phyloP scores from a whole-genome alignment of 2,113 vertebrate species.

The Saguinus midas region DNA sequence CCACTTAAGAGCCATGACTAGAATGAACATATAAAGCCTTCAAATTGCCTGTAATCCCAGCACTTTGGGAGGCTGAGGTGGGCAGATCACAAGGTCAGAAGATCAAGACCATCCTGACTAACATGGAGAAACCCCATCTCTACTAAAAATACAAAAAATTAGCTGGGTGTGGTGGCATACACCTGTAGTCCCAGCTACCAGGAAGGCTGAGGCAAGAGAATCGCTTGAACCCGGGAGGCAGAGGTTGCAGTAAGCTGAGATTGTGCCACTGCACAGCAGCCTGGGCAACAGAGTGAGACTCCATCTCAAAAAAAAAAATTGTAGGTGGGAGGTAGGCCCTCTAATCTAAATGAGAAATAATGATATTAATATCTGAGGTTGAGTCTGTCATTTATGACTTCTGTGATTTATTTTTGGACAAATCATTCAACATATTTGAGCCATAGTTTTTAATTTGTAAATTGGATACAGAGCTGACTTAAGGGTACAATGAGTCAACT shows the following conservation, averaged over 20 bases:
- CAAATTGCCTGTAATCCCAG: not conserved
- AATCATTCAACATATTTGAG: not conserved
- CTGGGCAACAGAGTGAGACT: no score
- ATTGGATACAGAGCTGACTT: not conserved
- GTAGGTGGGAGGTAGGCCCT: not conserved
- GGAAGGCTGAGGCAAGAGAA: no score
- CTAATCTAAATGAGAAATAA: not conserved
- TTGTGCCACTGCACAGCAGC: no score
- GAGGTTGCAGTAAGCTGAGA: no score
- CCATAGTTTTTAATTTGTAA: slow-evolving; percentile 24
- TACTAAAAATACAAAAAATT: no score
- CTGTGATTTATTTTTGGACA: not conserved
- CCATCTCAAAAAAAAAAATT: not conserved
- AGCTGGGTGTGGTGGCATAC: no score
- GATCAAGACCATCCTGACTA: no score
- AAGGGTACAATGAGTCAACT: not conserved
- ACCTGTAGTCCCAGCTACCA: no score
- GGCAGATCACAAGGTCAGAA: no score
- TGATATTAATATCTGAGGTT: not conserved
- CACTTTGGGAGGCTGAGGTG: no score
- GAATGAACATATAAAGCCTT: not conserved
- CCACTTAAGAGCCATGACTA: not conserved
- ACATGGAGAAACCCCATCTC: no score
- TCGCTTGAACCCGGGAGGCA: no score
- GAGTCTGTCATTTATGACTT: not conserved